Evolutionary conservation across 1,140 invertebrate species (phyloP).

Genomic region (Triops cancriformis): DNA sequence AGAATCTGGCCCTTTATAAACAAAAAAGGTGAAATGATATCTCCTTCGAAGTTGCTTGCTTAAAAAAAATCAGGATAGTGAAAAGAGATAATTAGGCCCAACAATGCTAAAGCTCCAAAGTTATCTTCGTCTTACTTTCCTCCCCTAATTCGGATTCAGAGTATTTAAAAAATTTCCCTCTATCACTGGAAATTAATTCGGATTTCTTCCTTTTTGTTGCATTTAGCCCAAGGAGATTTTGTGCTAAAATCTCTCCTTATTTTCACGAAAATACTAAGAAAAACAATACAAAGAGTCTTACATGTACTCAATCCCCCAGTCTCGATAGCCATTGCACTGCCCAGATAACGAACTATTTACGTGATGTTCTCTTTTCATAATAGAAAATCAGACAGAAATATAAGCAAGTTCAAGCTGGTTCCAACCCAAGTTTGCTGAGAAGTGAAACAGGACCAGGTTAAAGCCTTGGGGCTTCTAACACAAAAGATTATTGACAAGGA

Average conservation of each 20-base stretch:
- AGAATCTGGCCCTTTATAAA: constrained; percentile 3
- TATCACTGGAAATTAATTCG: neutral
- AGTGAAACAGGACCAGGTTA: neutral
- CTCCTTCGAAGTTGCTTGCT: neutral
- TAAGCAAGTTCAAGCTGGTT: neutral
- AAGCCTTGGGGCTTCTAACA: neutral
- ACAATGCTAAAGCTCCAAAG: neutral
- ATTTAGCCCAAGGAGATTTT: neutral
- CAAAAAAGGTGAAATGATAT: neutral
- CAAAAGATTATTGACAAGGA: neutral
- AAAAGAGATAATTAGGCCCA: neutral
- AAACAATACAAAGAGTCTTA: neutral
- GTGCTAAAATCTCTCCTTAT: neutral
- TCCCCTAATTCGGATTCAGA: neutral
- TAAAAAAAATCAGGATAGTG: neutral
- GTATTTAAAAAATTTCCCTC: neutral
- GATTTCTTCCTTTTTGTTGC: neutral
- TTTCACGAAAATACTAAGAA: neutral
- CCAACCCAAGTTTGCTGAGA: neutral
- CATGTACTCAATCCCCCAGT: neutral
- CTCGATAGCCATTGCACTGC: neutral
- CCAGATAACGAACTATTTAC: neutral
- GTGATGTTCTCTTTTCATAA: neutral
- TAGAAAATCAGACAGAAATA: neutral
- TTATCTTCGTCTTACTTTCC: neutral